phyloP scores from a whole-genome alignment of 2,797 vertebrate species.

The Crenichthys baileyi region DNA sequence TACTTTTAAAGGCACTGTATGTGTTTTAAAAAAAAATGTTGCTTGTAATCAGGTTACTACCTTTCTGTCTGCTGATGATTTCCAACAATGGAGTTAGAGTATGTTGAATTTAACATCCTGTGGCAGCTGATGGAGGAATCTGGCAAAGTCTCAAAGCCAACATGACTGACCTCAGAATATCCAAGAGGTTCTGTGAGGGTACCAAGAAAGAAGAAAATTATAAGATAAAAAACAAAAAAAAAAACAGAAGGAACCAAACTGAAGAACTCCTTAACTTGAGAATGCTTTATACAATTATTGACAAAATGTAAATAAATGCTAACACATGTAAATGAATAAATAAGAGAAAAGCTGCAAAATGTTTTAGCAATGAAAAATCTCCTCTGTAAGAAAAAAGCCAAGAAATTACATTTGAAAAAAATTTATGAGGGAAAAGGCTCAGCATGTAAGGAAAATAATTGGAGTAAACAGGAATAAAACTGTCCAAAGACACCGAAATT shows the following conservation, averaged over 20 bases:
- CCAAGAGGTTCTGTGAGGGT: slow-evolving; percentile 78
- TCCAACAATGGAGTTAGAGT: slow-evolving; percentile 71
- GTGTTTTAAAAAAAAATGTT: not conserved
- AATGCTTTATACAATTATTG: not conserved
- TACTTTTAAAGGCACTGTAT: too few species aligned
- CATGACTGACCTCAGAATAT: slow-evolving; percentile 76
- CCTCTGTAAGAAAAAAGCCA: not conserved
- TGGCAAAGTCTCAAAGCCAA: slow-evolving; percentile 71
- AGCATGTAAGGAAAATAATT: slow-evolving; percentile 22
- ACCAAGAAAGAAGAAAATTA: slow-evolving; percentile 1
- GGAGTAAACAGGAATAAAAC: slow-evolving; percentile 43
- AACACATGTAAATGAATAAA: not conserved
- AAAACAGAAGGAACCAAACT: not conserved
- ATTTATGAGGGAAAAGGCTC: not conserved
- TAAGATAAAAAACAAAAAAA: not conserved
- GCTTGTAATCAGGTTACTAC: slow-evolving; percentile 73
- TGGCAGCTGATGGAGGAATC: slow-evolving; percentile 76
- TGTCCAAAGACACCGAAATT: slow-evolving; percentile 11
- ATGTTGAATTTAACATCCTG: slow-evolving; percentile 69
- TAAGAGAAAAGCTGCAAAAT: not conserved
- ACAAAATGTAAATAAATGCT: slow-evolving; percentile 6
- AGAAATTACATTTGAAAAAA: not conserved
- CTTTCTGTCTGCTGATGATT: slow-evolving; percentile 79
- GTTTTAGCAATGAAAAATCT: not conserved
- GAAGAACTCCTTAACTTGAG: not conserved